Conservation (phyloP, 2,797 vertebrate species). For the Hozukius guyotensis region DNA sequence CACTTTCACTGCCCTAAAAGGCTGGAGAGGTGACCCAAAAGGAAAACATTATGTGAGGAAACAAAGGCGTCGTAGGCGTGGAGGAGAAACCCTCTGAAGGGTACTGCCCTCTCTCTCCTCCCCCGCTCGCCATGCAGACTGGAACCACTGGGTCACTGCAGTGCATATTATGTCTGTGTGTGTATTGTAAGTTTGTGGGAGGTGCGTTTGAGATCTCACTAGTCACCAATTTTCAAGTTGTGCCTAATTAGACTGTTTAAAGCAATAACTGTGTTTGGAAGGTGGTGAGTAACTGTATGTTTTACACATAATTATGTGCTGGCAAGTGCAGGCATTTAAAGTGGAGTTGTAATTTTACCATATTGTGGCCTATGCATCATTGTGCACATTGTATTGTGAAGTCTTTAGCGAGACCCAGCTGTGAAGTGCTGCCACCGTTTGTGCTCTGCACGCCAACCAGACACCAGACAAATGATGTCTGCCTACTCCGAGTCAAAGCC, state of each 20-base stretch:
- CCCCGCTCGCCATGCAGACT: slow-evolving; percentile 43
- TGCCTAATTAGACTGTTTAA: slow-evolving; percentile 50
- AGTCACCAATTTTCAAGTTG: slow-evolving; percentile 39
- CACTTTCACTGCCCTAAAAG: slow-evolving; percentile 84
- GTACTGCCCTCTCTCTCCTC: slow-evolving; percentile 54
- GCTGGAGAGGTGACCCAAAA: slow-evolving; percentile 83
- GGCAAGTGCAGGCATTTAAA: slow-evolving; percentile 32
- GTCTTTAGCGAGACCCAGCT: slow-evolving; percentile 25
- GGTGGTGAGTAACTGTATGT: slow-evolving; percentile 36
- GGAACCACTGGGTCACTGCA: slow-evolving; percentile 33
- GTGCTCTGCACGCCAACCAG: slow-evolving; percentile 39
- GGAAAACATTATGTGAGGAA: slow-evolving; percentile 83
- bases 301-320: slow-evolving; percentile 53
- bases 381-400: slow-evolving; percentile 35
- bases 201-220: slow-evolving; percentile 37
- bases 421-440: slow-evolving; percentile 18
- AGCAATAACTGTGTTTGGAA: slow-evolving; percentile 28
- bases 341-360: slow-evolving; percentile 37
- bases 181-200: slow-evolving; percentile 16
- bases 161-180: slow-evolving; percentile 25
- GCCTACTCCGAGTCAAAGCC: background rate
- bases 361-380: slow-evolving; percentile 23
- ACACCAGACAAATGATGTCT: slow-evolving; percentile 31
- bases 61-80: slow-evolving; percentile 77
- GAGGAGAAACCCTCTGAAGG: slow-evolving; percentile 70